Evolutionary conservation across 1,140 invertebrate species (phyloP).

Genomic region (Meteorus sp.): DNA sequence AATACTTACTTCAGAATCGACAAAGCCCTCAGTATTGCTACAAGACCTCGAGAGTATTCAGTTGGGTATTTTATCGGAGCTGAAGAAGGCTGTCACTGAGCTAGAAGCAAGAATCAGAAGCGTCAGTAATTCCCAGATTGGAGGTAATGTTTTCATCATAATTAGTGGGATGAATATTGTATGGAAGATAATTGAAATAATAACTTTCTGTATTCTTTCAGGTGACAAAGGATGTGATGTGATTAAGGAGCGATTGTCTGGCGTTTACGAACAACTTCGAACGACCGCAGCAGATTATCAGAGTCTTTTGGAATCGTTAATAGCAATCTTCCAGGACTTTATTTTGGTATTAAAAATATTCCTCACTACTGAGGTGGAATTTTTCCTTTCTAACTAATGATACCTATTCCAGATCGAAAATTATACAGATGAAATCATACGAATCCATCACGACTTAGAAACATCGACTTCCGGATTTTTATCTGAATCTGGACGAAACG

Average conservation of each 20-base stretch:
- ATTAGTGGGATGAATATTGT: background rate
- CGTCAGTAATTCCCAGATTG: conserved; percentile 60
- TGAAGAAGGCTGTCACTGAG: conserved; percentile 70
- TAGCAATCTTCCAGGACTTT: conserved; percentile 70
- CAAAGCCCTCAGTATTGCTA: conserved; percentile 62
- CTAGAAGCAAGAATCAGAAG: conserved; percentile 72
- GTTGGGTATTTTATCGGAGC: conserved; percentile 63
- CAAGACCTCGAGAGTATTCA: conserved; percentile 66
- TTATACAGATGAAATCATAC: conserved; percentile 36
- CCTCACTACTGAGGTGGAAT: background rate
- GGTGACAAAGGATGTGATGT: conserved; percentile 52
- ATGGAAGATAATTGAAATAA: background rate
- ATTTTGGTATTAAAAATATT: conserved; percentile 60
- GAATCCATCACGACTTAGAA: conserved; percentile 19
- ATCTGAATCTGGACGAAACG: conserved; percentile 28
- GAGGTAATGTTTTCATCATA: conserved; percentile 42
- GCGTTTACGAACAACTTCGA: conserved; percentile 69
- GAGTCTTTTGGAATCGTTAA: conserved; percentile 71
- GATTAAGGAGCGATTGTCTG: conserved; percentile 65
- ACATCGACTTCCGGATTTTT: conserved; percentile 22
- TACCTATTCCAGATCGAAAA: conserved; percentile 41
- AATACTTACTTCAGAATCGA: conserved; percentile 68
- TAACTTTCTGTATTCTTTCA: conserved; percentile 26
- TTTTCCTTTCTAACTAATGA: conserved; percentile 10
- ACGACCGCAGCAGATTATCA: conserved; percentile 74